Base-by-base conservation (phyloP, 2,113 vertebrate genomes). In the Psettodes erumei region DNA sequence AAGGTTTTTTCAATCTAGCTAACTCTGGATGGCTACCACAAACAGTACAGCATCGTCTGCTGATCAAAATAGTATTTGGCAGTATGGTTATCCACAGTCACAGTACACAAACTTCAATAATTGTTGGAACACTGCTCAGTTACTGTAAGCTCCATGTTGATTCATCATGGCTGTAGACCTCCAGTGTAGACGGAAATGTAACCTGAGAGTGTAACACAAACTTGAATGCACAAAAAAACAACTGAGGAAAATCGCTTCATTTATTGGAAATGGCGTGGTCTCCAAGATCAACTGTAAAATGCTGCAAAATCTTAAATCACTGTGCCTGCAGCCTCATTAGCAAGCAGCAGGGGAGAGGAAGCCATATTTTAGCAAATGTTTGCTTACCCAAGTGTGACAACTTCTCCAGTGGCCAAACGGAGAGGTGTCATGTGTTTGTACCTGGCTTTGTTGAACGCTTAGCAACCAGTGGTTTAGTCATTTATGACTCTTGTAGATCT, bases 291-390 rank as follows among this genome's bases (percentile, higher is more conserved):
- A 85, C 82, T 51, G 11, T 27, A 53, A 35, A 32, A 47, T 60
- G 19, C 28, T 70, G 35, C 19, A 58, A 72, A 71, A 84, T 66
- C 47, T 58, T 80, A 70, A 78, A 74, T 70, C 58, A 53, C 37
- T 28, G 61, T 43, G 51, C 28, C 55, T 79, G 64, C 64, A 77
- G 74, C 55, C 79, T 89, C 82, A 87, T 89, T 83, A 83, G 67
- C 23, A 40, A 54, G 67, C 43, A 56, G 63, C 75, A 60, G 56
- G 71, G 28, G 30, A 68, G 47, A 71, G 60, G 45, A 83, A 71
- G 71, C 60, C 70, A 68, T 80, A 85, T 75, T 83, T 90, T 59
- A 72, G 78, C 65, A 82, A 86, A 80, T 84, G 81, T 86, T 88
- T 84, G 69, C 60, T 64, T 47, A 77, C 21, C 28, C 32, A 83